Conservation (phyloP, 2,888 invertebrate genomes). For the Glomeris marginata region DNA sequence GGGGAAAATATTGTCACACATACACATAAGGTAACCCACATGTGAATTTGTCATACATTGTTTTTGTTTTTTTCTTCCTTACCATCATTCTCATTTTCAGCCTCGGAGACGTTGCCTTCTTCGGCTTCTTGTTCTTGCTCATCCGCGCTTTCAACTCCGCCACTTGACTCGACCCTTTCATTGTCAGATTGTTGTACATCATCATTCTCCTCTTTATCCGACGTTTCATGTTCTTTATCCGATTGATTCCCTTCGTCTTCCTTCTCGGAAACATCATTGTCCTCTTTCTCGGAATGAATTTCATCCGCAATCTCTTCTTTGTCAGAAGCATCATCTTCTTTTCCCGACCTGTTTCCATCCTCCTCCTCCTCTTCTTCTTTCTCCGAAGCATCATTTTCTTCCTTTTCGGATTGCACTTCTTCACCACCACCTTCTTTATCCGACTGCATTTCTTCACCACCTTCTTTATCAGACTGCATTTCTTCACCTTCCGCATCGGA, state of each 20-base stretch:
- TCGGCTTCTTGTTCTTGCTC: background rate
- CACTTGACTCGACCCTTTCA: background rate
- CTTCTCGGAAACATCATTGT: slow-evolving; percentile 1
- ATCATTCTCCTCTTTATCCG: background rate
- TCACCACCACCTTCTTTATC: background rate
- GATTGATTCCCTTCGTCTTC: slow-evolving; percentile 2
- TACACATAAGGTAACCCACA: no score
- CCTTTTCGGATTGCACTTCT: slow-evolving; percentile 1
- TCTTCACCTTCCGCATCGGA: slow-evolving; percentile 3
- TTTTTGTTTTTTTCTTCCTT: no score
- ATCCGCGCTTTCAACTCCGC: background rate
- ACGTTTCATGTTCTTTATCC: background rate
- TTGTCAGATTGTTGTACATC: background rate
- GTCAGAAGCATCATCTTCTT: background rate
- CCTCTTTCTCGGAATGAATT: slow-evolving; percentile 6
- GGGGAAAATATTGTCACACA: no score
- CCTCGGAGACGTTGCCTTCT: background rate
- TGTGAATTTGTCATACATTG: no score
- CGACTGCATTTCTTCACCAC: background rate
- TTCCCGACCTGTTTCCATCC: background rate
- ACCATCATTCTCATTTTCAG: slow-evolving; percentile 2
- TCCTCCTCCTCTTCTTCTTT: background rate
- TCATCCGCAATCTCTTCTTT: background rate
- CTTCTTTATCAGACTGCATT: background rate
- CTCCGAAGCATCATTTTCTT: background rate